Conservation (phyloP, 2,797 vertebrate genomes). For the Bufotes viridis region DNA sequence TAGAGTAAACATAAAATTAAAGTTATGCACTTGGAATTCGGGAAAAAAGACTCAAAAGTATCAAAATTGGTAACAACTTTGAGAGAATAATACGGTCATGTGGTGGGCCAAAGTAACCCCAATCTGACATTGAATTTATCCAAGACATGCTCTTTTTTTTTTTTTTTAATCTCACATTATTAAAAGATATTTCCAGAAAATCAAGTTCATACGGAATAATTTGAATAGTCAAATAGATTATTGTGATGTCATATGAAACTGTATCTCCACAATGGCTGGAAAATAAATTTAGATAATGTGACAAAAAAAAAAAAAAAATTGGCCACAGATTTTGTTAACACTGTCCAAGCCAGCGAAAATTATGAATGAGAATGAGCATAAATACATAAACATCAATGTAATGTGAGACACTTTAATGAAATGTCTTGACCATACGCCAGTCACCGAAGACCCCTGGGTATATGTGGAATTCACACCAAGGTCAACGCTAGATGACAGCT, state of each 20-base stretch:
- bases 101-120: too few species aligned
- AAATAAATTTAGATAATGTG: background rate
- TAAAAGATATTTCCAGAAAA: background rate
- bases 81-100: too few species aligned
- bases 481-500: conserved; percentile 6
- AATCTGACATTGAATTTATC: background rate
- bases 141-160: background rate
- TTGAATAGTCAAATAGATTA: too few species aligned
- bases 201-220: background rate
- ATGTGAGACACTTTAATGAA: conserved; percentile 16
- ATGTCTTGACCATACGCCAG: conserved; percentile 18
- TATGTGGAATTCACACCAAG: conserved; percentile 12
- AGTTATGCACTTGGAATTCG: too few species aligned
- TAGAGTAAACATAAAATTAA: too few species aligned
- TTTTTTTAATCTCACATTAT: background rate
- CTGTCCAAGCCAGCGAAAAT: conserved; percentile 3
- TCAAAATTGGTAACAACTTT: too few species aligned
- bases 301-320: background rate
- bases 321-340: background rate
- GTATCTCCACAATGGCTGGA: background rate
- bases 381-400: conserved; percentile 31
- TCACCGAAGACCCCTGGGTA: conserved; percentile 13
- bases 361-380: conserved; percentile 23
- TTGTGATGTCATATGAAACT: background rate
- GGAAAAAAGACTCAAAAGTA: too few species aligned